Evolutionary conservation across 1,140 invertebrate genomes (phyloP).

Genomic region (Agraylea sexmaculata): DNA sequence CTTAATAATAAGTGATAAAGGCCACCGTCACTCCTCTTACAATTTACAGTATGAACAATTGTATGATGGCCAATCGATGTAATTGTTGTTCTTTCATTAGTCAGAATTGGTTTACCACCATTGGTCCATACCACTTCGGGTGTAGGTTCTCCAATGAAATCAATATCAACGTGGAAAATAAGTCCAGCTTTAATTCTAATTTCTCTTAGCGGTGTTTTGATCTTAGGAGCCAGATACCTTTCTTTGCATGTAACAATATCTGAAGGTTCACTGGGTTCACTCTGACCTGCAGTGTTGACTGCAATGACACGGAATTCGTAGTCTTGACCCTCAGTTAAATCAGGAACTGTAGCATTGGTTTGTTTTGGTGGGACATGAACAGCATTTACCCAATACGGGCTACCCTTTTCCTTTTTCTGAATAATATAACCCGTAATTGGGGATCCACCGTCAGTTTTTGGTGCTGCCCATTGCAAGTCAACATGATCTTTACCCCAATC

Average conservation of each 20-base stretch:
- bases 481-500: constrained; percentile 93
- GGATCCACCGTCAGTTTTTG: constrained; percentile 79
- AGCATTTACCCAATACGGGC: constrained; percentile 81
- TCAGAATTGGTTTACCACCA: constrained; percentile 55
- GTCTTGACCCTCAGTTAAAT: constrained; percentile 85
- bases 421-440: constrained; percentile 88
- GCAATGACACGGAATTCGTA: constrained; percentile 96
- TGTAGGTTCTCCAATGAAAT: constrained; percentile 83
- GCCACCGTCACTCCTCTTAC: constrained; percentile 73
- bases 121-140: constrained; percentile 80
- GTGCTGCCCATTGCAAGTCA: constrained; percentile 79
- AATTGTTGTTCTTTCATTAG: constrained; percentile 72
- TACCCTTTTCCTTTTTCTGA: constrained; percentile 91
- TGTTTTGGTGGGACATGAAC: constrained; percentile 70
- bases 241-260: constrained; percentile 79
- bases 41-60: constrained; percentile 82
- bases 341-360: constrained; percentile 69
- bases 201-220: constrained; percentile 78
- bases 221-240: constrained; percentile 81
- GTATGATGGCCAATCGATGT: constrained; percentile 85
- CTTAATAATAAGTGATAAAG: constrained; percentile 68
- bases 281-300: constrained; percentile 88
- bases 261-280: constrained; percentile 88
- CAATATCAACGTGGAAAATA: constrained; percentile 83
- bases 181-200: constrained; percentile 84